Evolutionary conservation across 2,113 vertebrate genomes (phyloP), one percentile per base, ranked within the genome.

Genomic region (Semicossyphus pulcher): DNA sequence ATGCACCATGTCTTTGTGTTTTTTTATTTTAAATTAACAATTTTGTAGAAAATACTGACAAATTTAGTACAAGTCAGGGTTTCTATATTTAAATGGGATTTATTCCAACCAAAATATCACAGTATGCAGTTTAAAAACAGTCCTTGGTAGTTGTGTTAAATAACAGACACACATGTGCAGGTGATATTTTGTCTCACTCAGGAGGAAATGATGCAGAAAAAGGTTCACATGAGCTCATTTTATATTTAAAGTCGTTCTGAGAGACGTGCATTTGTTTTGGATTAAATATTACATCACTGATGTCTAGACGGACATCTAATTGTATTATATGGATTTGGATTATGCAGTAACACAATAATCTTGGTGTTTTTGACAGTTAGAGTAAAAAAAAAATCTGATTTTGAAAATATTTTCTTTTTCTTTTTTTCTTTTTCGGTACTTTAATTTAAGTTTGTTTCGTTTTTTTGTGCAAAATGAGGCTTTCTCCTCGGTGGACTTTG

Each of bases 401-500:
- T n/a, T n/a, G n/a, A n/a, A n/a, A 14, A 12, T 14, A 16, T 15
- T 23, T 29, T 16, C 12, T 26, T 20, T 48, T 20, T 39, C 20
- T 25, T 18, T 12, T 49, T 14, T 20, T 3, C 28, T 32, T 20
- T 18, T 54, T 18, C 5, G 5, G 2, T 3, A 5, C 18, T 31
- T n/a, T n/a, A 3, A 16, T 44, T 44, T n/a, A 4, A 20, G 37
- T 47, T 47, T 9, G 26, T 6, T 29, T 18, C 8, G 7, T 32
- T 20, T 31, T 14, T 18, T 18, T 25, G 36, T 39, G 42, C n/a
- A n/a, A n/a, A n/a, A n/a, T n/a, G n/a, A n/a, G n/a, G n/a, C n/a
- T n/a, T n/a, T n/a, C n/a, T n/a, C n/a, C n/a, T n/a, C n/a, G 90
- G 91, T 92, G 94, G 92, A 94, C 93, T 95, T 95, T 92, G 93